Percentiles rank a stretch among this genome's conserved stretches.
phyloP scores from a whole-genome alignment of 2,888 invertebrate species.

The Stratiomys singularior region DNA sequence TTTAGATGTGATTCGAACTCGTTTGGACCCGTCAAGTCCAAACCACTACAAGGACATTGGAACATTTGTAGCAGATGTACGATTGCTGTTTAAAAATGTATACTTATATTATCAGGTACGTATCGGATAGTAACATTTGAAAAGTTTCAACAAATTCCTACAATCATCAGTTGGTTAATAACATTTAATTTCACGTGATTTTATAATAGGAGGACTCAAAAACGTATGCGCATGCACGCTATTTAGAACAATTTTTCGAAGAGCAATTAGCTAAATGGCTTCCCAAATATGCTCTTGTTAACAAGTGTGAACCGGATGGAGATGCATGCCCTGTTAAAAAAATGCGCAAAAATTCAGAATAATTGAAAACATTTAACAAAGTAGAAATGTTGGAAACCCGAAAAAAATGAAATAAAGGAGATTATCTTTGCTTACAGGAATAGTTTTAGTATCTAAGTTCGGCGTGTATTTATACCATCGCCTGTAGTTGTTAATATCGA shows the following conservation, averaged over 20 bases:
- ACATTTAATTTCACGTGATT: conserved; percentile 28
- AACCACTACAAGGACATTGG: conserved; percentile 79
- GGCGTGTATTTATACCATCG: conserved; percentile 14
- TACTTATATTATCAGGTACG: conserved; percentile 82
- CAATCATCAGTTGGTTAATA: neutral
- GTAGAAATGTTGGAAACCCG: neutral
- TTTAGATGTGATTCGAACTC: conserved; percentile 82
- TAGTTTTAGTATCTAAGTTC: conserved; percentile 25
- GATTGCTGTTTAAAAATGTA: conserved; percentile 89
- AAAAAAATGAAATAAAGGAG: conserved; percentile 5
- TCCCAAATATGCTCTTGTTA: conserved; percentile 72
- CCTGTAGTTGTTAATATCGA: conserved; percentile 9
- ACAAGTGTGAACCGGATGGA: conserved; percentile 52
- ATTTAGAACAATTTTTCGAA: conserved; percentile 87
- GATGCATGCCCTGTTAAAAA: conserved; percentile 62
- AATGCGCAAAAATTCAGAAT: conserved; percentile 59
- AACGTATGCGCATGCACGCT: conserved; percentile 81
- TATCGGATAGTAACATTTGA: no score
- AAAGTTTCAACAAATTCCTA: neutral
- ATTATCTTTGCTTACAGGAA: conserved; percentile 33
- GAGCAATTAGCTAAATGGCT: conserved; percentile 83
- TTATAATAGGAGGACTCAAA: conserved; percentile 76
- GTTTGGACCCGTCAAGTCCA: conserved; percentile 77
- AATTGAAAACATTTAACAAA: neutral
- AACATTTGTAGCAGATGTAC: conserved; percentile 82